Conservation (phyloP, 23 tunicate genomes). For the Trididemnum miniatum region DNA sequence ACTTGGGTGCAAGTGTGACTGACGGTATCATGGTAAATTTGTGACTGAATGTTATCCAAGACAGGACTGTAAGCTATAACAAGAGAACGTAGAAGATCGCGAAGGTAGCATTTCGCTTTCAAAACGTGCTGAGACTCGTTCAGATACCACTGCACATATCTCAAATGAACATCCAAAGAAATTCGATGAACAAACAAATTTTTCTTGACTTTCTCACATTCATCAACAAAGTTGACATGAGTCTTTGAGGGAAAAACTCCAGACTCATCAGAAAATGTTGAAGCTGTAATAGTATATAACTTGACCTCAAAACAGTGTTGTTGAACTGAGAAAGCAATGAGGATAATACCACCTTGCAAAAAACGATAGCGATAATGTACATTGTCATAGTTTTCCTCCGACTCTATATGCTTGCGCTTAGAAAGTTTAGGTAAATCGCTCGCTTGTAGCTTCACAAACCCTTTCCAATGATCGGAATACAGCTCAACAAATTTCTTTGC, state of each 20-base stretch:
- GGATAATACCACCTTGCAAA: conserved; percentile 42
- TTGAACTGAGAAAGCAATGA: conserved; percentile 5
- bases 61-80: conserved; percentile 25
- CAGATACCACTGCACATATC: conserved; percentile 44
- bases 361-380: conserved; percentile 40
- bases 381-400: not conserved
- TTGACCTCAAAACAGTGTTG: conserved; percentile 29
- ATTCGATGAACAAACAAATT: conserved; percentile 39
- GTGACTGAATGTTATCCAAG: conserved; percentile 7
- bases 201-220: conserved; percentile 52
- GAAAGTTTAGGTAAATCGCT: not conserved
- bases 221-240: conserved; percentile 14
- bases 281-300: conserved; percentile 22
- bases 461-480: conserved; percentile 44
- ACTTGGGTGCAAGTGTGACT: conserved; percentile 31
- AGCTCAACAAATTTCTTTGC: conserved; percentile 14
- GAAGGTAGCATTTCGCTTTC: conserved; percentile 31
- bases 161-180: conserved; percentile 53
- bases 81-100: conserved; percentile 39
- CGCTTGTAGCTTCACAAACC: conserved; percentile 24
- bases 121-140: conserved; percentile 29
- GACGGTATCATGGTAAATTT: conserved; percentile 18
- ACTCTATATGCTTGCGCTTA: not conserved
- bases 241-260: not conserved
- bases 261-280: conserved; percentile 3